These are phyloP conservation scores for Melolontha melolontha DNA, from an alignment of 2,888 invertebrate species.

Conservation along the genomic window DNA sequence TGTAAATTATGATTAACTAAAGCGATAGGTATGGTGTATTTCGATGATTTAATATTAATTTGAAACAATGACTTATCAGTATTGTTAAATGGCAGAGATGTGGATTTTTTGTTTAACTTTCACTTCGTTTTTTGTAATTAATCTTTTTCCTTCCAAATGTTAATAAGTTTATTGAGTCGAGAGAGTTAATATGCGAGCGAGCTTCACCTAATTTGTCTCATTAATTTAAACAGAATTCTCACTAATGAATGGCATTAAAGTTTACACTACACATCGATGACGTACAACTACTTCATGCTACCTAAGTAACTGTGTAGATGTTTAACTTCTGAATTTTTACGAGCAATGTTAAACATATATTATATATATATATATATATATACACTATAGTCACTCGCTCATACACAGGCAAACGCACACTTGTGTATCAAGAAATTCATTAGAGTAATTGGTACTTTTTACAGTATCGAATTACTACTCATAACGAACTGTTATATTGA, in stretches of 20 bases:
- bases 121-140: slow-evolving; percentile 17
- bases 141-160: not conserved
- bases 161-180: not conserved
- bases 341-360: slow-evolving; percentile 25
- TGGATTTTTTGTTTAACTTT: not conserved
- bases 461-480: slow-evolving; percentile 47
- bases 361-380: no score
- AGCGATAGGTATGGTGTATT: no score
- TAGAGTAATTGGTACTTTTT: slow-evolving; percentile 48
- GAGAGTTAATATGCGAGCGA: slow-evolving; percentile 2
- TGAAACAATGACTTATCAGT: slow-evolving; percentile 31
- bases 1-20: no score
- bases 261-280: slow-evolving; percentile 2
- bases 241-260: slow-evolving; percentile 23
- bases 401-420: no score
- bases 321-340: slow-evolving; percentile 35
- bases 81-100: not conserved
- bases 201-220: slow-evolving; percentile 14
- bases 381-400: no score
- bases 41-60: not conserved
- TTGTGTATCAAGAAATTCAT: slow-evolving; percentile 44
- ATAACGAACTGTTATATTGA: slow-evolving; percentile 48
- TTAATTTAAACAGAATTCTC: slow-evolving; percentile 16
- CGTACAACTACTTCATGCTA: slow-evolving; percentile 15
- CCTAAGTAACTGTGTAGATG: slow-evolving; percentile 13